Base-by-base conservation (phyloP, 2,888 invertebrate genomes). In the Xylocampa areola region DNA sequence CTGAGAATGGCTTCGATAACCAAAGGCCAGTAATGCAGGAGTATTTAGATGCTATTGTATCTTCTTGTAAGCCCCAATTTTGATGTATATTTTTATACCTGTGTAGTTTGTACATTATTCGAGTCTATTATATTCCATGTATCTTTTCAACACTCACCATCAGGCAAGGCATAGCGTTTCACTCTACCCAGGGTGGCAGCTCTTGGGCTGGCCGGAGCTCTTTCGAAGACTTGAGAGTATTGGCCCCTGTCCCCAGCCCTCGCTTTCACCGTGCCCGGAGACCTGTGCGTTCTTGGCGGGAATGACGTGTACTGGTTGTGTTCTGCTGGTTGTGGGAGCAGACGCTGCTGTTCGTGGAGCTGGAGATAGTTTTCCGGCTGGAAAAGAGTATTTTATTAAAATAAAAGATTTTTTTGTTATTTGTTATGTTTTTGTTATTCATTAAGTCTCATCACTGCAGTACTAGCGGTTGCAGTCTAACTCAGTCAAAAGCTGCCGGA, bases 171-270 rank as follows among this genome's bases (percentile, higher is more conserved):
- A 85, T 83, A 88, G 67, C 92, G 90, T 74, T 91, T 93, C 30
- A 89, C 77, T 11, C 93, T 81, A 19, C 91, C 91, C 72, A 94
- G 82, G 48, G 94, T 88, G 36, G 89, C 89, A 4, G 94, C 84
- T 76, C 94, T 79, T 0, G 95, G 95, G 73, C 94, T 95, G 0
- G 94, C 82, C 6, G 95, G 94, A 7, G 94, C 94, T 80, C 94
- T 92, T 72, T 95, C 95, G 67, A 95, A 95, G 37, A 94, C 94
- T 81, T 94, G 94, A 10, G 91, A 92, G 75, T 94, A 94, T 72
- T 94, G 92, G 33, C 94, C 94, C 29, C 91, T 83, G 60, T 94
- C 94, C 0, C 94, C 94, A 41, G 94, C 91, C 43, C 87, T 85
- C 1, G 89, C 89, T 36, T 88, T 82, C 39, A 92, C 90, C 1